Conservation (phyloP, 2,888 invertebrate species). For the Uloborus plumipes region DNA sequence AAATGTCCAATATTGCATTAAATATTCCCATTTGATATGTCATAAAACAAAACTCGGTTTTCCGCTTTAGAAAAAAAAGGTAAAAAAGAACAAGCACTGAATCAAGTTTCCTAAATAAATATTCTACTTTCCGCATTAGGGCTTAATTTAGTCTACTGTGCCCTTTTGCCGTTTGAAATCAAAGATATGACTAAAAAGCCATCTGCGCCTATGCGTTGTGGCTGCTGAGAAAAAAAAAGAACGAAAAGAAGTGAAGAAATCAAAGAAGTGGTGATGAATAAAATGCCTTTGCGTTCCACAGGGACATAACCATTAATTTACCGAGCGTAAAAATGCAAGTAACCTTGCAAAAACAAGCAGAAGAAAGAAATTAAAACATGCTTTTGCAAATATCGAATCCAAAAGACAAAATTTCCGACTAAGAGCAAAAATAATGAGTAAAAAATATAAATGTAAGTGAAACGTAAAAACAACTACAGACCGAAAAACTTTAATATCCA, state of each 20-base stretch:
- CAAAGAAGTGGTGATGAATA: slow-evolving; percentile 53
- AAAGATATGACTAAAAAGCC: slow-evolving; percentile 53
- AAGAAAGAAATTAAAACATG: slow-evolving; percentile 58
- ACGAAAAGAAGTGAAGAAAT: slow-evolving; percentile 30
- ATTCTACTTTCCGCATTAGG: slow-evolving; percentile 41
- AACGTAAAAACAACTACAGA: slow-evolving; percentile 30
- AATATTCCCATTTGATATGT: slow-evolving; percentile 27
- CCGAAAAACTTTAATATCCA: slow-evolving; percentile 48
- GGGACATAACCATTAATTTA: slow-evolving; percentile 48
- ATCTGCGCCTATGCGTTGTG: slow-evolving; percentile 35
- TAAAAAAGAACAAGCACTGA: no score
- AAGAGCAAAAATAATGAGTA: slow-evolving; percentile 49
- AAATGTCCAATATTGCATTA: slow-evolving; percentile 21
- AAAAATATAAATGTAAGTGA: slow-evolving; percentile 1
- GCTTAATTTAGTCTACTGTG: slow-evolving; percentile 24
- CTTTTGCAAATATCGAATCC: slow-evolving; percentile 52
- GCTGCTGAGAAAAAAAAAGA: slow-evolving; percentile 20
- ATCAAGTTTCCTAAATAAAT: slow-evolving; percentile 19
- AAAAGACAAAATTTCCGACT: slow-evolving; percentile 26
- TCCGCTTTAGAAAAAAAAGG: no score
- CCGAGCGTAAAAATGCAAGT: slow-evolving; percentile 32
- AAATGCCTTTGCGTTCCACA: slow-evolving; percentile 44
- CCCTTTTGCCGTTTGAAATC: slow-evolving; percentile 26
- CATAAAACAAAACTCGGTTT: slow-evolving; percentile 20
- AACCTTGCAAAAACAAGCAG: slow-evolving; percentile 31